Base-by-base conservation (phyloP, 2,113 vertebrate species). In the Sinocyclocheilus rhinocerous region DNA sequence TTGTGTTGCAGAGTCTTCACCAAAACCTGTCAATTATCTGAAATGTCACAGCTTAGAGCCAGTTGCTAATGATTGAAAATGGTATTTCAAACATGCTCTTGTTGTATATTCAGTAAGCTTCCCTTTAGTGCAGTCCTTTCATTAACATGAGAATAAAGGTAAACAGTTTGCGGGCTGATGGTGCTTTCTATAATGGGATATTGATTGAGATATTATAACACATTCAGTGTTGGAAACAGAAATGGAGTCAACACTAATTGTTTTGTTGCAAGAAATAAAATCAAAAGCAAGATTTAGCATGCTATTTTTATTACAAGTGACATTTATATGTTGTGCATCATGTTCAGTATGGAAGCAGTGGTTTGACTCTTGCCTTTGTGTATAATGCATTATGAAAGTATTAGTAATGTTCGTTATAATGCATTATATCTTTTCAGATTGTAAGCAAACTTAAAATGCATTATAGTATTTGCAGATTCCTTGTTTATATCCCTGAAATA, bases 11-110 rank as follows among this genome's bases (percentile, higher is more conserved):
- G 69, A 39, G 39, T 75, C 69, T 72, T 72, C 42, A 24, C 13
- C 42, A 78, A 85, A 76, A 76, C 73, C 48, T 72, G 84, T 85
- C 86, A 85, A 36, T 87, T 75, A 79, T 70, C 65, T 61, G 57
- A 89, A 89, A 89, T 87, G 84, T 26, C 84, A 89, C 29, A 73
- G 33, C 76, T 48, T 26, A 9, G 22, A 59, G 61, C 45, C 50
- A 45, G 83, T 15, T 55, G 36, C 20, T 50, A 52, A 52, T 48
- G 18, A 87, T 61, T 48, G 84, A 50, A 86, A 84, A 89, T 75
- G 55, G 26, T 85, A 83, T 76, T 73, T 78, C 52, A 67, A 80
- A 73, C 2, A 26, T 70, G 29, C 6, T 24, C 26, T 6, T 67
- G 1, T 83, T 76, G 48, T 55, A 26, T n/a, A 72, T 77, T 75